Percentiles rank a stretch among this genome's conserved stretches.
These are phyloP conservation scores for Steinernema carpocapsae DNA, from an alignment of 2,888 invertebrate species.

Conservation along the genomic window DNA sequence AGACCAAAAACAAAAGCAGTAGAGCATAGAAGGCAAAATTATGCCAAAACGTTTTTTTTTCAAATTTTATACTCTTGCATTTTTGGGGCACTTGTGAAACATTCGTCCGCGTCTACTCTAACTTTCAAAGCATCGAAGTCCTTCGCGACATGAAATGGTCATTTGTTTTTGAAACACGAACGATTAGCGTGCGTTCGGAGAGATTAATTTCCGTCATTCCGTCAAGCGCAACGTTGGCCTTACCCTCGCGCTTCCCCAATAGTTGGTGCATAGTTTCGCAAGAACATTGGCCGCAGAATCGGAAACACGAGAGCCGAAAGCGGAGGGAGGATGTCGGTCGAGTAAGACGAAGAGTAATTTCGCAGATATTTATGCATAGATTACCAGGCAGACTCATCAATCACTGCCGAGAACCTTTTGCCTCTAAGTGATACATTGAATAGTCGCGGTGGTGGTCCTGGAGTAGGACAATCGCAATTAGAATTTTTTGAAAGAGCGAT, in stretches of 20 bases:
- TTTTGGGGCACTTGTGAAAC: too few species aligned
- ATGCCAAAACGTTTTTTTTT: too few species aligned
- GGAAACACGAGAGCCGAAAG: background rate
- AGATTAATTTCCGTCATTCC: constrained; percentile 33
- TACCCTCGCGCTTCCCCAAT: background rate
- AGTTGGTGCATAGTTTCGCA: background rate
- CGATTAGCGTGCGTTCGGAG: background rate
- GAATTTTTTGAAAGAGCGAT: background rate
- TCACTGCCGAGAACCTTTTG: constrained; percentile 23
- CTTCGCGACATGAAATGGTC: background rate
- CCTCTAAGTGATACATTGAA: background rate
- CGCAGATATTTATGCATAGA: constrained; percentile 17
- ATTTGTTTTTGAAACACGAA: constrained; percentile 24
- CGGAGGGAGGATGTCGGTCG: background rate
- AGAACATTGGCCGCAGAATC: background rate
- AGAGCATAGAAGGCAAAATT: too few species aligned
- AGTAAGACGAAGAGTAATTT: constrained; percentile 14
- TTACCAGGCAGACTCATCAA: constrained; percentile 26
- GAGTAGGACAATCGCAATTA: constrained; percentile 2
- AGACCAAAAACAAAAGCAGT: too few species aligned
- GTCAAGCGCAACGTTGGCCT: background rate
- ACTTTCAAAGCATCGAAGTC: too few species aligned
- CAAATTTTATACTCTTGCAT: too few species aligned
- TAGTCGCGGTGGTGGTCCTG: background rate
- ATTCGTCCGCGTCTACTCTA: too few species aligned